phyloP scores from a whole-genome alignment of 2,888 invertebrate genomes.

The Boloria selene region DNA sequence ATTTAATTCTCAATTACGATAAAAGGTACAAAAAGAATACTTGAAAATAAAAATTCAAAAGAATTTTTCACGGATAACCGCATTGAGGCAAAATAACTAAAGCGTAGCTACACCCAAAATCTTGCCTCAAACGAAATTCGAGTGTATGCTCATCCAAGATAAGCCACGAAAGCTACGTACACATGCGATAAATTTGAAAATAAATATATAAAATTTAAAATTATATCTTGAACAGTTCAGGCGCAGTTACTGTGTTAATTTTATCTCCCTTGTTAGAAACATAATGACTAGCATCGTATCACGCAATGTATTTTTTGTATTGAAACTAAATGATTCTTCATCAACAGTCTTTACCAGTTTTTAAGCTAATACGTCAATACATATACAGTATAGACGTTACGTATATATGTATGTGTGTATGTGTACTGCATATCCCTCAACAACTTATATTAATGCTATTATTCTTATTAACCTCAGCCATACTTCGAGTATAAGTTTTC shows the following conservation, averaged over 20 bases:
- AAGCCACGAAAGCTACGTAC: conserved; percentile 15
- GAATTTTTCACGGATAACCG: not conserved
- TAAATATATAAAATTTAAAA: conserved; percentile 12
- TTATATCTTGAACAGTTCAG: not conserved
- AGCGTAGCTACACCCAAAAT: conserved; percentile 15
- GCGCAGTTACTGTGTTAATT: not conserved
- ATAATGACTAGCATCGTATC: too few species aligned
- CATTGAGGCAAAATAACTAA: not conserved
- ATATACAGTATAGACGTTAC: too few species aligned
- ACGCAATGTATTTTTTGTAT: too few species aligned
- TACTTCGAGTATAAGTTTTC: too few species aligned
- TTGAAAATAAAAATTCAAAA: not conserved
- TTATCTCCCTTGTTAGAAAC: not conserved
- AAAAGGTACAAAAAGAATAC: not conserved
- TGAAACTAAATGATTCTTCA: too few species aligned
- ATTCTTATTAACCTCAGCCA: too few species aligned
- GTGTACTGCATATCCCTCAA: too few species aligned
- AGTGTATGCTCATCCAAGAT: conserved; percentile 15
- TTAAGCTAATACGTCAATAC: too few species aligned
- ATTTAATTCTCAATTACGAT: not conserved
- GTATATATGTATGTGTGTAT: too few species aligned
- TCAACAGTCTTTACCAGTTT: too few species aligned
- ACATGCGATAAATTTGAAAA: conserved; percentile 4
- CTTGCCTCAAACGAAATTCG: conserved; percentile 14
- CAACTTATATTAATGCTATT: too few species aligned